Conservation (phyloP, 2,113 vertebrate genomes). For the Andinoacara biseriatus region DNA sequence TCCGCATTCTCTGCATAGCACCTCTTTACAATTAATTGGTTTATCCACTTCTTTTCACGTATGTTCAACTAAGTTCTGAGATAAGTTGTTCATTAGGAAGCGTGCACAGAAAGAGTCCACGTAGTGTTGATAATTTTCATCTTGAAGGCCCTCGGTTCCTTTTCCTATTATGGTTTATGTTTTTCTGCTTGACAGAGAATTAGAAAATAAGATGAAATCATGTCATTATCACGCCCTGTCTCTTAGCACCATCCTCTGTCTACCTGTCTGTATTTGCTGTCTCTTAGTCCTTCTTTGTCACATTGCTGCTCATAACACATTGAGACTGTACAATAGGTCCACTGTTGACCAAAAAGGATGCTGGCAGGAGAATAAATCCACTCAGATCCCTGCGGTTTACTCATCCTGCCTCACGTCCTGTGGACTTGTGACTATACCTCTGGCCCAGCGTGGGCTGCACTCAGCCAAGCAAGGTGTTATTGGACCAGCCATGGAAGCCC, state of each 20-base stretch:
- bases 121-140: conserved; percentile 1
- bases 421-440: conserved; percentile 48
- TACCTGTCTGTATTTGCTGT: conserved; percentile 14
- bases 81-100: conserved; percentile 6
- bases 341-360: conserved; percentile 51
- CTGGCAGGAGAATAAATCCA: conserved; percentile 72
- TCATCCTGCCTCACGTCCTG: conserved; percentile 61
- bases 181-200: not conserved
- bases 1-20: conserved; percentile 3
- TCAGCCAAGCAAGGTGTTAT: conserved; percentile 63
- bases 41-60: conserved; percentile 49
- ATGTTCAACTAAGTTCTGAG: conserved; percentile 31
- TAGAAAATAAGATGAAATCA: not conserved
- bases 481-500: conserved; percentile 49
- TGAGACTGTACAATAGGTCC: conserved; percentile 51
- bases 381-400: conserved; percentile 70
- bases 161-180: not conserved
- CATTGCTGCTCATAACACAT: conserved; percentile 23
- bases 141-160: conserved; percentile 3
- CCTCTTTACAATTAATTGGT: conserved; percentile 39
- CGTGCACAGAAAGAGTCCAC: not conserved
- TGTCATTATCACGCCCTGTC: conserved; percentile 8
- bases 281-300: conserved; percentile 31
- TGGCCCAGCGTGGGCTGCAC: conserved; percentile 61
- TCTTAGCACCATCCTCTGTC: conserved; percentile 5